Conservation (phyloP, 2,888 invertebrate species). For the Margaritifera margaritifera region DNA sequence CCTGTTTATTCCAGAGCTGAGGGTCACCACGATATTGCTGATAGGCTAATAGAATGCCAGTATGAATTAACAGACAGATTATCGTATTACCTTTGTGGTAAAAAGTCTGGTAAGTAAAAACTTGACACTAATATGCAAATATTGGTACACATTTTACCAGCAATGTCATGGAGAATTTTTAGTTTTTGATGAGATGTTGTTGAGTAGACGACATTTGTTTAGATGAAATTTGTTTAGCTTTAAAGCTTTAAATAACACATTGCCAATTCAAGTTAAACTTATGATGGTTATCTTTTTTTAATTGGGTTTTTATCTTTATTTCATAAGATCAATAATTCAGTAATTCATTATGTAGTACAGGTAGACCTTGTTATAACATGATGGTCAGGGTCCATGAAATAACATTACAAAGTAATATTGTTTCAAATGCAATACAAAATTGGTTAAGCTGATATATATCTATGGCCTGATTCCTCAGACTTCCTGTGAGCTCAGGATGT, state of each 20-base stretch:
- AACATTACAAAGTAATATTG: too few species aligned
- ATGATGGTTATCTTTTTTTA: background rate
- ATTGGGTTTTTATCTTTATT: background rate
- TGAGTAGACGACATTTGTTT: background rate
- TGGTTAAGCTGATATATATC: too few species aligned
- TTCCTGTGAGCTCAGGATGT: too few species aligned
- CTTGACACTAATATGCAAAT: background rate
- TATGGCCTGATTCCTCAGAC: too few species aligned
- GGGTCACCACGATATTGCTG: conserved; percentile 86
- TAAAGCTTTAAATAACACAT: too few species aligned
- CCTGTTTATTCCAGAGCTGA: conserved; percentile 73
- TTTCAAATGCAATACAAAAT: too few species aligned
- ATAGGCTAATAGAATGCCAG: conserved; percentile 88
- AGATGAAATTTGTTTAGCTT: too few species aligned
- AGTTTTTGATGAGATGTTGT: background rate
- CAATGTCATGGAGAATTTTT: background rate
- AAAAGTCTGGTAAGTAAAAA: conserved; percentile 79
- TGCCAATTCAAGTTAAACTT: too few species aligned
- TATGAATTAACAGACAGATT: conserved; percentile 96
- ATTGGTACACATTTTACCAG: background rate
- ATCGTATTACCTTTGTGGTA: conserved; percentile 89
- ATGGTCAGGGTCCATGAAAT: too few species aligned
- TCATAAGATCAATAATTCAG: background rate
- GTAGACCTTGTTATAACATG: too few species aligned
- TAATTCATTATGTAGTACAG: too few species aligned